Evolutionary conservation across 2,888 invertebrate genomes (phyloP).

Genomic region (Seira ritae): DNA sequence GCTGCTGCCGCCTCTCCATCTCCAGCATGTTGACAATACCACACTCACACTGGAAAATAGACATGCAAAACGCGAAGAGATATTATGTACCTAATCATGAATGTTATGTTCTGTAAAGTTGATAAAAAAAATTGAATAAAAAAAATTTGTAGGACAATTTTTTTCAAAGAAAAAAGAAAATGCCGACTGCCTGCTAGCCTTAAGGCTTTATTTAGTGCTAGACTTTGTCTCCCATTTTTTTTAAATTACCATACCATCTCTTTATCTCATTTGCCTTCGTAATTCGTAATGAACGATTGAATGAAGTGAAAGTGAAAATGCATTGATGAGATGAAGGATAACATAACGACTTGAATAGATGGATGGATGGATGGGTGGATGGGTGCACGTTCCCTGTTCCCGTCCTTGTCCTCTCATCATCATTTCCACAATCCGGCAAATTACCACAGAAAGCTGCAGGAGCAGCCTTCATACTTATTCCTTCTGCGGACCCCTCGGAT

Average conservation of each 20-base stretch:
- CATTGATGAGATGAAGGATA: slow-evolving; percentile 20
- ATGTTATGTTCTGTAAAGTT: neutral
- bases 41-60: neutral
- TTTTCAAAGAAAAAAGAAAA: too few relatives aligned
- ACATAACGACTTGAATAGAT: neutral
- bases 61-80: neutral
- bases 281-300: too few relatives aligned
- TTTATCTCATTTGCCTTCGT: slow-evolving; percentile 16
- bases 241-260: too few relatives aligned
- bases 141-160: too few relatives aligned
- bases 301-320: slow-evolving; percentile 21
- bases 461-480: neutral
- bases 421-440: neutral
- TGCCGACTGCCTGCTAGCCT: too few relatives aligned
- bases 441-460: too few relatives aligned
- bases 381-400: neutral
- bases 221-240: too few relatives aligned
- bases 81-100: neutral
- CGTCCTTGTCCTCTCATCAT: neutral
- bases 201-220: neutral
- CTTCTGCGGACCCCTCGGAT: too few relatives aligned
- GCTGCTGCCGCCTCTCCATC: too few relatives aligned
- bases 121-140: slow-evolving; percentile 10
- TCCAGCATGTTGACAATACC: slow-evolving; percentile 4
- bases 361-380: neutral